Evolutionary conservation across 1,140 invertebrate species (phyloP).

Genomic region (Zaprionus camerounensis): DNA sequence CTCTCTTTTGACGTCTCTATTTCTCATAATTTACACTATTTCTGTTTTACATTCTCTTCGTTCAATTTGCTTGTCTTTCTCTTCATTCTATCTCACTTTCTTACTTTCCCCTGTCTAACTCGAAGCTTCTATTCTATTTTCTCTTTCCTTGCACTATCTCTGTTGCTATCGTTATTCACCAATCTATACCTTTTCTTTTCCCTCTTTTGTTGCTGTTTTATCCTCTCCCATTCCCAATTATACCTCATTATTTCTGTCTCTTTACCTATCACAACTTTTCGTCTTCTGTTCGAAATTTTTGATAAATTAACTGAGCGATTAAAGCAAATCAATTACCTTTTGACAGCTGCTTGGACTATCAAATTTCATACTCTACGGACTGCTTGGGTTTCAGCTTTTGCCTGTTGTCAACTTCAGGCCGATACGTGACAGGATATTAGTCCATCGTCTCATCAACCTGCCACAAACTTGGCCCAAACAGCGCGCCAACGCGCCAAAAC

Average conservation of each 20-base stretch:
- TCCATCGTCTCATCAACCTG: slow-evolving; percentile 56
- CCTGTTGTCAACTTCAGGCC: slow-evolving; percentile 43
- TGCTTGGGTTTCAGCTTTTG: slow-evolving; percentile 16
- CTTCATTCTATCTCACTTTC: background rate
- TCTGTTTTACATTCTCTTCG: background rate
- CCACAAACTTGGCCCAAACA: slow-evolving; percentile 54
- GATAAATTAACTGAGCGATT: slow-evolving; percentile 39
- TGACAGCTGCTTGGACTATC: slow-evolving; percentile 12
- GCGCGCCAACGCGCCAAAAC: slow-evolving; percentile 46
- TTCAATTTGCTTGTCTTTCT: background rate
- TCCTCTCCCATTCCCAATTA: background rate
- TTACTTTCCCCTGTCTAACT: background rate
- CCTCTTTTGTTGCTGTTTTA: background rate
- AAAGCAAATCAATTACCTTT: slow-evolving; percentile 17
- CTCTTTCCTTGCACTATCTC: background rate
- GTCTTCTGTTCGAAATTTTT: slow-evolving; percentile 10
- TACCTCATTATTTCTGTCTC: background rate
- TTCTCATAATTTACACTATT: background rate
- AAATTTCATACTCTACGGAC: slow-evolving; percentile 43
- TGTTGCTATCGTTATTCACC: background rate
- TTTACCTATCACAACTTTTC: background rate
- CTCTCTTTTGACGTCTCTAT: background rate
- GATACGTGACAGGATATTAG: slow-evolving; percentile 39
- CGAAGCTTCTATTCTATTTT: background rate
- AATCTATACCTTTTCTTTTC: background rate